Conservation (phyloP, 1,140 invertebrate genomes). For the Panagrolaimus sp. region DNA sequence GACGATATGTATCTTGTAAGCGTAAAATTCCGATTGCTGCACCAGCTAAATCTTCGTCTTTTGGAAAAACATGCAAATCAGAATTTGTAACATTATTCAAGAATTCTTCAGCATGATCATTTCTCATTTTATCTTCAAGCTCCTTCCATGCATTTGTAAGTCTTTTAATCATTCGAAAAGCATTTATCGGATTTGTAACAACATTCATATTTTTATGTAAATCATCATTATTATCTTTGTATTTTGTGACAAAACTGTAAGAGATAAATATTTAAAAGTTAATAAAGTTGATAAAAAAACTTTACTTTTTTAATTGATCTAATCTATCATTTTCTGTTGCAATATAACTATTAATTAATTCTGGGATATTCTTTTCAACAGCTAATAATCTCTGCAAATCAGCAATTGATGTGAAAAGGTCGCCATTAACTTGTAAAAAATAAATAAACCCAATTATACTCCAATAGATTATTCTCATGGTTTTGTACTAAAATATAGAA, state of each 20-base stretch:
- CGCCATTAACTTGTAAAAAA: conserved; percentile 23
- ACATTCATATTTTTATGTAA: conserved; percentile 39
- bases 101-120: conserved; percentile 37
- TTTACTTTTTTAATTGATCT: conserved; percentile 42
- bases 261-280: neutral
- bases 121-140: conserved; percentile 41
- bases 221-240: conserved; percentile 39
- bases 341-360: conserved; percentile 48
- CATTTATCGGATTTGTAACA: conserved; percentile 81
- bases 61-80: conserved; percentile 29
- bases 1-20: conserved; percentile 87
- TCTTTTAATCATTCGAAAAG: conserved; percentile 87
- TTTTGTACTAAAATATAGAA: too few species aligned
- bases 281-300: neutral
- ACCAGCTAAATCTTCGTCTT: conserved; percentile 73
- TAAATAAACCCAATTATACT: too few species aligned
- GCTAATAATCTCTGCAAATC: conserved; percentile 44
- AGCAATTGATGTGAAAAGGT: conserved; percentile 49
- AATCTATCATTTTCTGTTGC: conserved; percentile 35
- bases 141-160: conserved; percentile 73
- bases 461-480: too few species aligned
- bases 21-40: conserved; percentile 85
- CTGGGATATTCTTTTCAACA: conserved; percentile 47
- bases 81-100: conserved; percentile 32
- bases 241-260: conserved; percentile 44